These are phyloP conservation scores for Seriola aureovittata DNA, from an alignment of 2,113 vertebrate species.

Conservation along the genomic window DNA sequence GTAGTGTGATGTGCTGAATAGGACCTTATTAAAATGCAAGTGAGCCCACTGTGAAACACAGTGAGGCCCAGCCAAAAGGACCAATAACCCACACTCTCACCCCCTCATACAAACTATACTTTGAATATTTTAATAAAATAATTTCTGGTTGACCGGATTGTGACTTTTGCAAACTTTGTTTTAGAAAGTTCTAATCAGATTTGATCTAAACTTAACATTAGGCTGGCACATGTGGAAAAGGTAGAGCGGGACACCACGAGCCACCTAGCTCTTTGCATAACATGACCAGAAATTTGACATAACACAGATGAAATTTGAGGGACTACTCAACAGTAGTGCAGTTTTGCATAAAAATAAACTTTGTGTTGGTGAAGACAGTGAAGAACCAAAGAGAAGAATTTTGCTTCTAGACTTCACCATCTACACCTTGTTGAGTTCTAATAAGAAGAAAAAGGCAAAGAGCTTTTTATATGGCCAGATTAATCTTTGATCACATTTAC, in stretches of 20 bases:
- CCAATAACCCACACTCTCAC: conserved; percentile 49
- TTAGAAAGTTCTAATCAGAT: neutral
- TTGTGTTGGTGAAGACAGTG: too few species aligned
- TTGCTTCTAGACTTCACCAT: too few species aligned
- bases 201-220: neutral
- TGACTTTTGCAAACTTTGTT: conserved; percentile 1
- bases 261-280: neutral
- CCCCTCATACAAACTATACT: conserved; percentile 9
- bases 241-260: neutral
- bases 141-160: neutral
- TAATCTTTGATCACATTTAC: too few species aligned
- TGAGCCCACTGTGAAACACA: conserved; percentile 48
- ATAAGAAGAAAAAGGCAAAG: neutral
- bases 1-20: conserved; percentile 62
- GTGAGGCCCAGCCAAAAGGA: conserved; percentile 46
- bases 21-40: conserved; percentile 75
- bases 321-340: too few species aligned
- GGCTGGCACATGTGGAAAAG: neutral
- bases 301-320: too few species aligned
- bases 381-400: too few species aligned
- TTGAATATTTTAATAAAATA: conserved; percentile 14
- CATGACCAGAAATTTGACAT: too few species aligned
- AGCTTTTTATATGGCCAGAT: too few species aligned
- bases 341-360: too few species aligned
- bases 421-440: too few species aligned